Percentiles rank a stretch among this genome's conserved stretches.
Conservation (phyloP, 2,888 invertebrate genomes). For the Byasa hedistus region DNA sequence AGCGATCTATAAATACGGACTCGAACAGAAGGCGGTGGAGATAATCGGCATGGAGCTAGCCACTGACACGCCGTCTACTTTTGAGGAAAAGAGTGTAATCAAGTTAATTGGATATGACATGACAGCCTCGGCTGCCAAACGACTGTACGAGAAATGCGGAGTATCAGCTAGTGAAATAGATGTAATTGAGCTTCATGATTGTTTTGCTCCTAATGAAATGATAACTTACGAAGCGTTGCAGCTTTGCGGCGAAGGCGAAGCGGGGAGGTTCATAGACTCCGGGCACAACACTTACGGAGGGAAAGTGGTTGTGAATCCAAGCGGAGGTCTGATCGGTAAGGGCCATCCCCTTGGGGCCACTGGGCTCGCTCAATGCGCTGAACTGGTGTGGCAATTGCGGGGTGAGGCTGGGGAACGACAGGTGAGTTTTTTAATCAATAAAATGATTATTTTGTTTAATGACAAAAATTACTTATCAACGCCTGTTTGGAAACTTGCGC, state of each 20-base stretch:
- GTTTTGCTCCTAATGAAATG: conserved; percentile 98
- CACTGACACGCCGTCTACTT: conserved; percentile 93
- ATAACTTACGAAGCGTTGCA: conserved; percentile 98
- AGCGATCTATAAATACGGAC: conserved; percentile 90
- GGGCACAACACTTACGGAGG: conserved; percentile 99
- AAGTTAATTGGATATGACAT: conserved; percentile 95
- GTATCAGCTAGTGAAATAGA: conserved; percentile 90
- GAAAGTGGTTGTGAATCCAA: conserved; percentile 98
- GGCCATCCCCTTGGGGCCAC: conserved; percentile 99
- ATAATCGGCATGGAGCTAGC: conserved; percentile 98
- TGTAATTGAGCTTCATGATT: conserved; percentile 98
- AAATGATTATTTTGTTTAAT: not conserved
- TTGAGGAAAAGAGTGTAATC: conserved; percentile 86
- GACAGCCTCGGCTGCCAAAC: conserved; percentile 90
- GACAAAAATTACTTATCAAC: not conserved
- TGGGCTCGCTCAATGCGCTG: conserved; percentile 93
- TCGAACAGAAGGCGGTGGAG: conserved; percentile 92
- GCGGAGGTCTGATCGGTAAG: conserved; percentile 98
- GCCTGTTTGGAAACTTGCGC: too few species aligned
- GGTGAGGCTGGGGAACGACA: conserved; percentile 88
- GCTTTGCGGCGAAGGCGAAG: conserved; percentile 94
- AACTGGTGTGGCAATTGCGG: conserved; percentile 92
- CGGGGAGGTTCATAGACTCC: conserved; percentile 93
- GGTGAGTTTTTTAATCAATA: conserved; percentile 69
- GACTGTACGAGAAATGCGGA: conserved; percentile 86